phyloP scores from a whole-genome alignment of 2,888 invertebrate species.

The Nemoura dubitans region DNA sequence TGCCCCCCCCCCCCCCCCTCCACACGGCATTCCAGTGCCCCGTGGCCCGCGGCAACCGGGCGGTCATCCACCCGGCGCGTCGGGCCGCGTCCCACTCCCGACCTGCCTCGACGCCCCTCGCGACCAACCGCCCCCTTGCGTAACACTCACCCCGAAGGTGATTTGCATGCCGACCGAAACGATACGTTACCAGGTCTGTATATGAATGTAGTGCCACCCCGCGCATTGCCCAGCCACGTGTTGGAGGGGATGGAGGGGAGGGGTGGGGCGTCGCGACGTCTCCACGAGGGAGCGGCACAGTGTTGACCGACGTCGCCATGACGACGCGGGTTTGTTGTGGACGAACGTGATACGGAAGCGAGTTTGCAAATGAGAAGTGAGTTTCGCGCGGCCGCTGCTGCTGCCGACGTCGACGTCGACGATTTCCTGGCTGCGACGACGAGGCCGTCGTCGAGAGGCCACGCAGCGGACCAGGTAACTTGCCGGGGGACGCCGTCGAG shows the following conservation, averaged over 20 bases:
- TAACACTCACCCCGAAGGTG: too few relatives aligned
- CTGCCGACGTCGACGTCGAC: not conserved
- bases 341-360: not conserved
- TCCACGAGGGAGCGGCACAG: conserved; percentile 44
- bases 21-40: not conserved
- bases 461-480: not conserved
- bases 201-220: too few relatives aligned
- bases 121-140: too few relatives aligned
- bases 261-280: conserved; percentile 16
- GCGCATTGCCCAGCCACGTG: conserved; percentile 41
- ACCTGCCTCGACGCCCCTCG: too few relatives aligned
- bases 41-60: not conserved
- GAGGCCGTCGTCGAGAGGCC: not conserved
- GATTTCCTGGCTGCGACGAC: not conserved
- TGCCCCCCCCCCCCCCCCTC: not conserved
- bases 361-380: not conserved
- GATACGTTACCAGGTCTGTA: too few relatives aligned
- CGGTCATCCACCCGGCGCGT: conserved; percentile 27
- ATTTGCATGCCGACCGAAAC: too few relatives aligned
- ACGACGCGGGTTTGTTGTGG: not conserved
- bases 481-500: not conserved
- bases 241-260: conserved; percentile 48
- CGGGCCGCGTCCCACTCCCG: conserved; percentile 17
- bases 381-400: not conserved
- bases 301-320: conserved; percentile 27